phyloP scores from a whole-genome alignment of 1,140 invertebrate species.

The Lucilia cuprina region DNA sequence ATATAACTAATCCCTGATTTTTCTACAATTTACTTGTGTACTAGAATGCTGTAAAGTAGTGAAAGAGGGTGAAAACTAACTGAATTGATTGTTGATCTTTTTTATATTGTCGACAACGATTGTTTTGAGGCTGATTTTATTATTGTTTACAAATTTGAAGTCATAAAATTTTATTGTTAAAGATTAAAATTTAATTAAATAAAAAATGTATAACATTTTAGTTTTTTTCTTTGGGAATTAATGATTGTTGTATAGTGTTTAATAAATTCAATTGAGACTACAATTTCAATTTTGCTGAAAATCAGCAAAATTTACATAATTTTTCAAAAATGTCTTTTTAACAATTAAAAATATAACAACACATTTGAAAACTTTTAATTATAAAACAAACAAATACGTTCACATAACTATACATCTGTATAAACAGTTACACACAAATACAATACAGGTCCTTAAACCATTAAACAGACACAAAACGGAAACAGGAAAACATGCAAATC shows the following conservation, averaged over 20 bases:
- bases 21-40: not conserved
- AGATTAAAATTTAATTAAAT: not conserved
- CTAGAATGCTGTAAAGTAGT: too few species aligned
- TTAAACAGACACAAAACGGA: not conserved
- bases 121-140: not conserved
- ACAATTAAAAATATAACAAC: not conserved
- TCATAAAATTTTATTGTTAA: not conserved
- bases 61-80: not conserved
- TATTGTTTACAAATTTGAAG: not conserved
- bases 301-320: not conserved
- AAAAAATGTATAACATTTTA: too few species aligned
- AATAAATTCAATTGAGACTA: too few species aligned
- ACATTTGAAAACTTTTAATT: not conserved
- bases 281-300: too few species aligned
- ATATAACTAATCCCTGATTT: not conserved
- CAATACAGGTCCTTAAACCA: too few species aligned
- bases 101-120: not conserved
- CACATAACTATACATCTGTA: not conserved
- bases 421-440: not conserved
- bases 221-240: too few species aligned
- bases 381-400: not conserved
- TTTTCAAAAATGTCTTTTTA: not conserved
- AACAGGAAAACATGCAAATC: slow-evolving; percentile 12
- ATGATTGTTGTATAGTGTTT: too few species aligned
- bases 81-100: not conserved